These are phyloP conservation scores for Athetis lepigone DNA, from an alignment of 2,888 invertebrate species.

Conservation along the genomic window DNA sequence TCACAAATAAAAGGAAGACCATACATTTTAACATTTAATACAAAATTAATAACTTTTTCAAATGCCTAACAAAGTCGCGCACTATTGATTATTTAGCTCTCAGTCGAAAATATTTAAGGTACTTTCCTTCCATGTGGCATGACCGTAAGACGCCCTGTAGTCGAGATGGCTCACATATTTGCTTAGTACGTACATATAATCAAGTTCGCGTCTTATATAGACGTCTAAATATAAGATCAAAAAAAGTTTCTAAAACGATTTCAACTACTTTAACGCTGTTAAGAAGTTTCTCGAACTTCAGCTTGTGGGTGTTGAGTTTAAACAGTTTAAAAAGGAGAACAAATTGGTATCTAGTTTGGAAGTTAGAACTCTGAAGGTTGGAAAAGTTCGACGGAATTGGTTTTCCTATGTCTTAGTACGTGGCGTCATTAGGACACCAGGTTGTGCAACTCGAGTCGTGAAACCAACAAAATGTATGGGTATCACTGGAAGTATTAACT, in stretches of 20 bases:
- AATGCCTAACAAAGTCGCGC: too few species aligned
- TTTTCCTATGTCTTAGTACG: neutral
- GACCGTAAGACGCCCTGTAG: constrained; percentile 19
- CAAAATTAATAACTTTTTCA: too few species aligned
- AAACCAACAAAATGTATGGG: too few species aligned
- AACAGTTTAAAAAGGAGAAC: constrained; percentile 19
- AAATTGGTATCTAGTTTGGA: constrained; percentile 28
- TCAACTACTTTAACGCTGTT: constrained; percentile 21
- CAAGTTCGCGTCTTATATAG: neutral
- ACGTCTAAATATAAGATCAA: neutral
- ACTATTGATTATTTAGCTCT: too few species aligned
- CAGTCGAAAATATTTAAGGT: too few species aligned
- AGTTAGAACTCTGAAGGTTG: neutral
- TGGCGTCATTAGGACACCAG: too few species aligned
- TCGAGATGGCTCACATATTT: constrained; percentile 6
- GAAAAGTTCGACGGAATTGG: neutral
- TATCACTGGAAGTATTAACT: too few species aligned
- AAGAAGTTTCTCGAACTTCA: constrained; percentile 24
- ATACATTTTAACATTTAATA: too few species aligned
- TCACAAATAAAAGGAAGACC: too few species aligned
- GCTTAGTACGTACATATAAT: too few species aligned
- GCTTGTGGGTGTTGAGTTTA: neutral
- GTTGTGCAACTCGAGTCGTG: too few species aligned
- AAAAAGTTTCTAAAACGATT: constrained; percentile 22
- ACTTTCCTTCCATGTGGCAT: too few species aligned